Base-by-base conservation (phyloP, 2,113 vertebrate species). In the Halichoerus grypus region DNA sequence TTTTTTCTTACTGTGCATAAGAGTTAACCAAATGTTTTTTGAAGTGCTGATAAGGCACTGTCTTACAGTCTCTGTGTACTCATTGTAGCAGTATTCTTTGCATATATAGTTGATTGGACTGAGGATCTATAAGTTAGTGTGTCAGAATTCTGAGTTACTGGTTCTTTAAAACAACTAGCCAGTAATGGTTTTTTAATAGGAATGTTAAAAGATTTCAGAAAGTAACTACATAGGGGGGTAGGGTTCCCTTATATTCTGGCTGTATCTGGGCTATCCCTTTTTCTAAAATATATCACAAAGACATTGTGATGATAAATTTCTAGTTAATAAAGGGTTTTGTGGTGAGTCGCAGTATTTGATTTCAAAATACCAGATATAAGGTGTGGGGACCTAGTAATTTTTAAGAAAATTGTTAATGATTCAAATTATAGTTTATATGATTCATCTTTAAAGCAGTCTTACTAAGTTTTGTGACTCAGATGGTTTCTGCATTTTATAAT, bases 261-360 rank as follows among this genome's bases (percentile, higher is more conserved):
- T 14, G 71, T 19, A 76, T 11, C 14, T 91, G 16, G 46, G 33
- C 31, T 57, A 57, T 91, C n/a, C 39, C 3, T 46, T 94, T 91
- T 81, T 84, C 9, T 28, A 57, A 94, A 94, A 92, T 61, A 69
- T 33, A 82, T 94, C 42, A 88, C 22, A 49, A 31, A 82, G 28
- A 88, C 13, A 59, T 67, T 67, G 7, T 46, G 7, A 21, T 81
- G 28, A 24, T 84, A 71, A 51, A 69, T 88, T 81, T 65, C 12
- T 93, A 76, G 57, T 85, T 96, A 92, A 53, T 63, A 77, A 91
- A 88, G 12, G 74, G 77, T 93, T 98, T 94, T 95, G 28, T 97
- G 39, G 7, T 79, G 28, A 74, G 46, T 93, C 46, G 13, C 49
- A 95, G 2, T 92, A 86, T 82, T 80, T 82, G 46, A 88, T 96